Conservation (phyloP, 2,113 vertebrate species). For the Excalfactoria chinensis region DNA sequence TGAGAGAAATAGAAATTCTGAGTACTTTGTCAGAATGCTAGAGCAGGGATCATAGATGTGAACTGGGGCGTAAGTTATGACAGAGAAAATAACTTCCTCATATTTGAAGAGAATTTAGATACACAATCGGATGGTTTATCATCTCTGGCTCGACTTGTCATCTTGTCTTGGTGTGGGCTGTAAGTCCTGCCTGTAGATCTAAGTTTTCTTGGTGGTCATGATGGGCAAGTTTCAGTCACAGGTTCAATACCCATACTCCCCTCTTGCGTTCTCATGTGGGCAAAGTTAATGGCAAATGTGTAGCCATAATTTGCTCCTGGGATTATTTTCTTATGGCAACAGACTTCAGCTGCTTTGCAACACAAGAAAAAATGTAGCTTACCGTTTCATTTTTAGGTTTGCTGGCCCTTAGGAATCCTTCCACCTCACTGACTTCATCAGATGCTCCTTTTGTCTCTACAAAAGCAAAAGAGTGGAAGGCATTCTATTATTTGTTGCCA, state of each 20-base stretch:
- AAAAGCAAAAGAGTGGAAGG: not conserved
- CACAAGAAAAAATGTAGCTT: not conserved
- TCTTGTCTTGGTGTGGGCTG: not conserved
- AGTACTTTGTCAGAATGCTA: not conserved
- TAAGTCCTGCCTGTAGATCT: not conserved
- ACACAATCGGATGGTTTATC: not conserved
- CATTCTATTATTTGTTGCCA: not conserved
- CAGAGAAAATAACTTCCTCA: not conserved
- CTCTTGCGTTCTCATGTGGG: rapidly evolving
- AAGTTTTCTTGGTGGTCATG: not conserved
- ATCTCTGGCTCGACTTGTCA: not conserved
- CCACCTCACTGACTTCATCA: rapidly evolving
- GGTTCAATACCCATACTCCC: not conserved
- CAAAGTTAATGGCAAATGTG: rapidly evolving
- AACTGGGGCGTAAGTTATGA: not conserved
- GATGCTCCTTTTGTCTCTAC: not conserved
- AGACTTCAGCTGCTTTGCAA: not conserved
- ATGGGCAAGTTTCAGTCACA: not conserved
- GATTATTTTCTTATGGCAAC: not conserved
- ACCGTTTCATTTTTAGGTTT: slow-evolving; percentile 53
- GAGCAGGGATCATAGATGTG: not conserved
- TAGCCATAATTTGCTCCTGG: not conserved
- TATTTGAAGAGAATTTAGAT: not conserved
- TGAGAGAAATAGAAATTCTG: slow-evolving; percentile 25
- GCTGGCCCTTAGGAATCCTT: not conserved